Base-by-base conservation (phyloP, 92 coral and sea anemone species). In the Phenganax subtilis region DNA sequence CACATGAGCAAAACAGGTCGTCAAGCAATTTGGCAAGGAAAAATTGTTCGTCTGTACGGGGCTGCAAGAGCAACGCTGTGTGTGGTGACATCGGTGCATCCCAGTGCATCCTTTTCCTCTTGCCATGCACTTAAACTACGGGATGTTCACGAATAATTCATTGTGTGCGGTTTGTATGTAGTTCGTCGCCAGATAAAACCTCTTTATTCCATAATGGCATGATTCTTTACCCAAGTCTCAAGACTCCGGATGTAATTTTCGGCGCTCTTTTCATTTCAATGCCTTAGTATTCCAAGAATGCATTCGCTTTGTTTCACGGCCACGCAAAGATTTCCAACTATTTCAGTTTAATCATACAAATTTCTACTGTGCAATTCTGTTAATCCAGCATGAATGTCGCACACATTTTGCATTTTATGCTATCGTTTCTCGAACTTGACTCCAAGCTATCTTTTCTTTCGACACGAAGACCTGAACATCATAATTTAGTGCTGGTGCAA, bases 171-270 rank as follows among this genome's bases (percentile, higher is more conserved):
- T 68, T 30, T 14, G 73, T 30, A 68, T 68, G 73, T 68, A 30
- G 72, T 61, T 14, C 67, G 29, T 61, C 73, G 73, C 54, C 47
- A 68, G 73, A 68, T 68, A 68, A 68, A 28, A 68, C 37, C 73
- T 68, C 54, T 68, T 68, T 68, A 68, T 68, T 30, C 54, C 73
- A 68, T 64, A 64, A 64, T 68, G 73, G 29, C 53, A 68, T 37
- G 73, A 68, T 11, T 68, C 73, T 68, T 68, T 68, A 53, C 73
- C 73, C 53, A 68, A 68, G 59, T 73, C 62, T 55, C 16, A 53
- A 53, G 37, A 79, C 83, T 79, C 83, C 83, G 83, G 83, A 79
- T 54, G 83, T 63, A 51, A 27, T 27, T 63, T 56, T n/a, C 83
- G 63, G 74, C 57, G n/a, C 74, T 77, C 66, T 60, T 59, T 77